These are phyloP conservation scores for Netelia inedita DNA, from an alignment of 2,888 invertebrate species.

Conservation along the genomic window DNA sequence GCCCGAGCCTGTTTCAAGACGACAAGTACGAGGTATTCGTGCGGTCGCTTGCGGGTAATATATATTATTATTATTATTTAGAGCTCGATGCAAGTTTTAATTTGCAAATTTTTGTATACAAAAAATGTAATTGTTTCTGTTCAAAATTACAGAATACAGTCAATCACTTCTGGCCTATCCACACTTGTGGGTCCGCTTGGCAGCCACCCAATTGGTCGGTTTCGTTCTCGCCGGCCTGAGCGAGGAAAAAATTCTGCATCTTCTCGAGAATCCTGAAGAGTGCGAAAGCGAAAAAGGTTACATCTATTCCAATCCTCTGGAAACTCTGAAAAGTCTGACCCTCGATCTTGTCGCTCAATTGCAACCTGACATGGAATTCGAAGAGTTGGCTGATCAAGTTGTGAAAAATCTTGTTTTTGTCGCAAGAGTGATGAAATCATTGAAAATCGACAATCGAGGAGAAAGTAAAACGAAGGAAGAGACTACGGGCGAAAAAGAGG, in stretches of 20 bases:
- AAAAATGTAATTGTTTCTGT: constrained; percentile 82
- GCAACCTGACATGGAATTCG: constrained; percentile 88
- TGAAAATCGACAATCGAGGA: constrained; percentile 82
- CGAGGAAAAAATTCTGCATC: constrained; percentile 85
- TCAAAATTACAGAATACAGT: constrained; percentile 86
- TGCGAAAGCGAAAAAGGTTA: constrained; percentile 86
- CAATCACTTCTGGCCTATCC: constrained; percentile 92
- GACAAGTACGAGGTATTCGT: constrained; percentile 86
- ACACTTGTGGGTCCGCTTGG: constrained; percentile 94
- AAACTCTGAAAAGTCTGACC: constrained; percentile 88
- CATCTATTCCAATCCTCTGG: constrained; percentile 88
- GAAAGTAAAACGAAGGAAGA: constrained; percentile 30
- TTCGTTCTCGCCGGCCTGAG: constrained; percentile 89
- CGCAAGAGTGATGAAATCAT: constrained; percentile 88
- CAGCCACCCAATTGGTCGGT: constrained; percentile 91
- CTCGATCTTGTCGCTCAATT: constrained; percentile 92
- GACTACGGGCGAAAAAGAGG: constrained; percentile 68
- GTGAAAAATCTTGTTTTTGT: constrained; percentile 90
- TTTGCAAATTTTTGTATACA: constrained; percentile 7
- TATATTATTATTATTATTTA: not conserved
- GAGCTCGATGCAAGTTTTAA: not conserved
- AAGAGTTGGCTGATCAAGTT: constrained; percentile 91
- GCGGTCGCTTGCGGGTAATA: constrained; percentile 78
- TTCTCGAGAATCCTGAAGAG: constrained; percentile 84
- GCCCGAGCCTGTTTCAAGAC: constrained; percentile 87